Evolutionary conservation across 2,113 vertebrate species (phyloP).

Genomic region (Vidua macroura): DNA sequence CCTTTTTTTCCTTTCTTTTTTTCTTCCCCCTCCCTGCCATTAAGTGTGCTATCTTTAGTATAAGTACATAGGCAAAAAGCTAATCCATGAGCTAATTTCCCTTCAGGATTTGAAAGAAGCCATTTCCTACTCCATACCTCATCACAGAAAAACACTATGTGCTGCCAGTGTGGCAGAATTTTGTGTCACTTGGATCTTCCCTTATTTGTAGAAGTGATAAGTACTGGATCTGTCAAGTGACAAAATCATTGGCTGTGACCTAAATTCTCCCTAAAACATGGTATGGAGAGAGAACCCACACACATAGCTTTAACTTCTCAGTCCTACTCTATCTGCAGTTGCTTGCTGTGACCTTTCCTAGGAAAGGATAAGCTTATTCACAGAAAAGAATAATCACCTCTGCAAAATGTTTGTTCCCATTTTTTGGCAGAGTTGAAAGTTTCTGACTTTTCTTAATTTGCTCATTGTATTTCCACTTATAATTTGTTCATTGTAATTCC

Average conservation of each 20-base stretch:
- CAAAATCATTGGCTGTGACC: slow-evolving; percentile 22
- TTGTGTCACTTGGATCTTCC: neutral
- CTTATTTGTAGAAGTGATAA: neutral
- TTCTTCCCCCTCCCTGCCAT: too few relatives aligned
- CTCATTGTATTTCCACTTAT: neutral
- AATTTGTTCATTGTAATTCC: neutral
- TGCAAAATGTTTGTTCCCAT: neutral
- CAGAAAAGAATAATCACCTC: neutral
- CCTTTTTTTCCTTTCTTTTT: neutral
- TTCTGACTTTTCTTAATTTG: neutral
- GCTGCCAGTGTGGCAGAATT: neutral
- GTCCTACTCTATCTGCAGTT: neutral
- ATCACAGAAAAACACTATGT: neutral
- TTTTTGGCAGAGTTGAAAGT: neutral
- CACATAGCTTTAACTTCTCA: neutral
- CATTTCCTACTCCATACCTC: neutral
- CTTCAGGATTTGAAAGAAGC: neutral
- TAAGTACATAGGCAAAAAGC: neutral
- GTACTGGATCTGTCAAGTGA: slow-evolving; percentile 28
- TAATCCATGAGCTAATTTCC: neutral
- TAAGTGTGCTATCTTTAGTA: neutral
- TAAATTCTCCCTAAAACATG: neutral
- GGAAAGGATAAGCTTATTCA: neutral
- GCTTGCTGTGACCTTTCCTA: neutral
- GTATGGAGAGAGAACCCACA: neutral